These are phyloP conservation scores for Synergus japonicus DNA, from an alignment of 2,888 invertebrate species.

Conservation along the genomic window DNA sequence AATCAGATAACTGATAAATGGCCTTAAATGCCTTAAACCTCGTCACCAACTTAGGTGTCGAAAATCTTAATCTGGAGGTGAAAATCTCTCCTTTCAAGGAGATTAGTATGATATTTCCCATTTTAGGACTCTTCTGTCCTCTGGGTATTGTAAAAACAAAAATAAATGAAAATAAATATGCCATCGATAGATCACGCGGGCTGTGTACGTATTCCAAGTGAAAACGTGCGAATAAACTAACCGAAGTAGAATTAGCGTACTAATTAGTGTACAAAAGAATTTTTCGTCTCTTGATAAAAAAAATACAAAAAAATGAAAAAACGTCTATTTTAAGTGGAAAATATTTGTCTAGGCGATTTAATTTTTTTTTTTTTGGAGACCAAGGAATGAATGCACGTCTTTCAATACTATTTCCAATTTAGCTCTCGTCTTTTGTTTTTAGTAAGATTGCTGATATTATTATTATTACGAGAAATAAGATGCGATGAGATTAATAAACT, in stretches of 20 bases:
- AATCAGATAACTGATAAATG: too few species aligned
- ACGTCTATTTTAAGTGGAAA: not conserved
- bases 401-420: not conserved
- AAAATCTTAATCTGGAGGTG: not conserved
- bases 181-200: slow-evolving; percentile 38
- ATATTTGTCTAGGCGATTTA: not conserved
- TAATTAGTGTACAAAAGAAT: slow-evolving; percentile 45
- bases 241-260: slow-evolving; percentile 52
- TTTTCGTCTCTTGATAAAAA: slow-evolving; percentile 23
- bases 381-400: not conserved
- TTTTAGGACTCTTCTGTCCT: not conserved
- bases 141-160: slow-evolving; percentile 27
- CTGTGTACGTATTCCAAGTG: slow-evolving; percentile 38
- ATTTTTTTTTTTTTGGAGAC: not conserved
- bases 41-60: not conserved
- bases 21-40: not conserved
- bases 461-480: slow-evolving; percentile 24
- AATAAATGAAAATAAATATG: slow-evolving; percentile 10
- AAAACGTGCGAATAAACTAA: slow-evolving; percentile 47
- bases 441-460: slow-evolving; percentile 19
- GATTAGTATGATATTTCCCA: slow-evolving; percentile 18
- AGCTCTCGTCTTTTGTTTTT: not conserved
- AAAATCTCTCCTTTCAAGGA: slow-evolving; percentile 19
- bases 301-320: not conserved
- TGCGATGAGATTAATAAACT: slow-evolving; percentile 22